Conservation (phyloP, 2,797 vertebrate species). For the Alcedo atthis region DNA sequence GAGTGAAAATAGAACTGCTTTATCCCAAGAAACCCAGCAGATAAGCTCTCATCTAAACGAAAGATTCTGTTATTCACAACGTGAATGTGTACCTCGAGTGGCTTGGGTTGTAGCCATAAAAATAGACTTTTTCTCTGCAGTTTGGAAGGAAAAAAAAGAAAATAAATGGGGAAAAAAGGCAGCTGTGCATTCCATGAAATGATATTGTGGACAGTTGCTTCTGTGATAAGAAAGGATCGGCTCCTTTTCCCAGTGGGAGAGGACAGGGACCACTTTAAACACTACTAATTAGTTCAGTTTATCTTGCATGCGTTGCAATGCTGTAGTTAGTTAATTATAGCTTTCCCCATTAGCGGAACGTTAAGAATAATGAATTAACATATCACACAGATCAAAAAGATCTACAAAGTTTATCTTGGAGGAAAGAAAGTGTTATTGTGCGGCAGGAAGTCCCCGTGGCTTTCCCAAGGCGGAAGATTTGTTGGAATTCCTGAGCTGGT, state of each 20-base stretch:
- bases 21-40: conserved; percentile 45
- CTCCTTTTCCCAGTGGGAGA: conserved; percentile 34
- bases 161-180: background rate
- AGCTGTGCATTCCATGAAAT: background rate
- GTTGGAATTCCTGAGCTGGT: conserved; percentile 72
- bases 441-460: conserved; percentile 72
- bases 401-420: conserved; percentile 76
- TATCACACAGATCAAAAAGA: conserved; percentile 72
- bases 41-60: conserved; percentile 49
- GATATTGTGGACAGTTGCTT: background rate
- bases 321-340: conserved; percentile 77
- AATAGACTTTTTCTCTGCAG: background rate
- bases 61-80: conserved; percentile 14
- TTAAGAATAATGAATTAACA: conserved; percentile 78
- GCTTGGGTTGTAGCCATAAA: conserved; percentile 41
- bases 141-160: background rate
- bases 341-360: conserved; percentile 72
- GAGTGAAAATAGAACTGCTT: conserved; percentile 42
- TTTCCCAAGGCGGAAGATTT: conserved; percentile 71
- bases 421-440: conserved; percentile 73
- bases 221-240: background rate
- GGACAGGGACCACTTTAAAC: conserved; percentile 73
- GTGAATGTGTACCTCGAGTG: conserved; percentile 9
- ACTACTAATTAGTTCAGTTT: conserved; percentile 76
- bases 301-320: conserved; percentile 55